Evolutionary conservation across 2,797 vertebrate genomes (phyloP), one percentile per base, ranked within the genome.

Genomic region (Gephyroberyx darwinii): DNA sequence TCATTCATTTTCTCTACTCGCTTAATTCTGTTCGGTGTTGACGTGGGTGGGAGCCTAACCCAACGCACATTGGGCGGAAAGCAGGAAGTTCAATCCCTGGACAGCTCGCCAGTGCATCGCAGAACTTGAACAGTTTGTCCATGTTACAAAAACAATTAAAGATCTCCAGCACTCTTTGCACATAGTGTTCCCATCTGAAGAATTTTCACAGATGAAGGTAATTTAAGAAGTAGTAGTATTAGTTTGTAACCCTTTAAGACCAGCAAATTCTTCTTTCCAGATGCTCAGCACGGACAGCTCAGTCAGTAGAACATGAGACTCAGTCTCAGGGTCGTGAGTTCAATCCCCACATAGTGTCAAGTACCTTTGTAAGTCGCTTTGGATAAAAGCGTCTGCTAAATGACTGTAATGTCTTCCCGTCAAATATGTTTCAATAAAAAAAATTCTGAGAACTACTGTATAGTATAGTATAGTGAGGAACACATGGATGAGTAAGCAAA

Each of bases 101-200:
- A 35, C 33, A 8, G 33, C 6, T 35, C 8, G 33, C 33, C 33
- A 35, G 33, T 35, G 1, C 33, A 35, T 35, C 33, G 8, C 33
- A 48, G 43, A 35, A 5, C 45, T 35, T 9, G 17, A 33, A 48
- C 5, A 30, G 7, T 64, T 63, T 69, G 19, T 59, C 59, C 71
- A 73, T 52, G 76, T 58, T 68, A 58, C 57, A 17, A 55, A 16
- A 66, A 35, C 39, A 61, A 55, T 8, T 35, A 35, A 35, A 7
- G 33, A 35, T 35, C 61, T 62, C 4, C 26, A 55, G 59, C 45
- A 9, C 58, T 50, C 45, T 69, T 56, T 55, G 71, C 60, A 82
- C 80, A 81, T 71, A 43, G 33, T 81, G 80, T 83, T 83, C 81
- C 39, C 4, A 0, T 10, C 30, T 56, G 33, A 77, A 67, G 64